phyloP scores from a whole-genome alignment of 2,113 vertebrate species.

The Potamarius usumacintae region DNA sequence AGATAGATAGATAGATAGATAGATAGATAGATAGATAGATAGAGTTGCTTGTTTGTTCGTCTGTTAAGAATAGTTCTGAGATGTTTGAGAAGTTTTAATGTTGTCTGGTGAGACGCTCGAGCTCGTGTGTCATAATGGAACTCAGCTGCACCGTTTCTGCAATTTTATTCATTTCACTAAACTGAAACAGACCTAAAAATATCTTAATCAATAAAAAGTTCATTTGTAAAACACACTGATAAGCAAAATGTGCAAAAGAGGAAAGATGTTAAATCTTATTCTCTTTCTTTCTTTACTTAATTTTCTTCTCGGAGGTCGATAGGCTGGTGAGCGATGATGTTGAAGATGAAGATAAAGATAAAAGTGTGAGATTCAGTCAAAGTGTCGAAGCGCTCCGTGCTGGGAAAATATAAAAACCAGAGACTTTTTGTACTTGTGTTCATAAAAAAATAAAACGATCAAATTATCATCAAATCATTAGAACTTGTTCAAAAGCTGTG shows the following conservation, averaged over 20 bases:
- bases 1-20: neutral
- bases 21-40: neutral
- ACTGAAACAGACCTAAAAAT: neutral
- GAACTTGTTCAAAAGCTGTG: neutral
- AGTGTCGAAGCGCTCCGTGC: neutral
- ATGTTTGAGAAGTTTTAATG: neutral
- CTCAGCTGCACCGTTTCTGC: neutral
- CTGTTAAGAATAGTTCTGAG: neutral
- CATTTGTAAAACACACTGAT: neutral
- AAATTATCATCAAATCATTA: neutral
- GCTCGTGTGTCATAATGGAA: neutral
- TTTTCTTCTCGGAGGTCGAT: neutral
- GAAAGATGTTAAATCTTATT: neutral
- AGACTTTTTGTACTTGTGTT: neutral
- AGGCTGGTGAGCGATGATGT: neutral
- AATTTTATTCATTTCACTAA: neutral
- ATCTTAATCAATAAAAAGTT: neutral
- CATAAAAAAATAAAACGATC: neutral
- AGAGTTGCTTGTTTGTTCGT: neutral
- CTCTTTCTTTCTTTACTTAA: neutral
- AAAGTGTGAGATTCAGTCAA: neutral
- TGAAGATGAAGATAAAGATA: neutral
- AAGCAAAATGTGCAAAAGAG: neutral
- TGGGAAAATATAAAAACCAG: neutral
- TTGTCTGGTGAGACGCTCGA: neutral